These are phyloP conservation scores for Bagarius yarrelli DNA, from an alignment of 2,113 vertebrate genomes.

Conservation along the genomic window DNA sequence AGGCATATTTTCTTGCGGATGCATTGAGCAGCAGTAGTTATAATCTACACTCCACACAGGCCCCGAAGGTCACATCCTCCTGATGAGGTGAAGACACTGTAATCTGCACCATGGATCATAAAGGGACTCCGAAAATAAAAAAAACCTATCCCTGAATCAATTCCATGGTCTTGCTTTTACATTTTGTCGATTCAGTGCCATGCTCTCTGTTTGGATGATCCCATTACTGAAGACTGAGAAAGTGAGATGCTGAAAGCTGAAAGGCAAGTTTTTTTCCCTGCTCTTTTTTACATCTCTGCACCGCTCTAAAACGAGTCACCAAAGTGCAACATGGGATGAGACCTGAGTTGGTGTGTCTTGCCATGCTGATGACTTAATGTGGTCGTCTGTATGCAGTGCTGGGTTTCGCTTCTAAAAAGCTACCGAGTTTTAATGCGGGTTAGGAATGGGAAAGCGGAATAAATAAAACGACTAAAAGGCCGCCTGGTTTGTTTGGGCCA, in stretches of 20 bases:
- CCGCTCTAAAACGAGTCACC: constrained; percentile 23
- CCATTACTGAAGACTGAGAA: constrained; percentile 35
- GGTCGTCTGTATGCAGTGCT: constrained; percentile 10
- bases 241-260: not conserved
- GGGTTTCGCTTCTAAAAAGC: constrained; percentile 15
- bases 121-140: constrained; percentile 27
- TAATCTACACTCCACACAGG: constrained; percentile 28
- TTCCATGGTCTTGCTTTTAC: constrained; percentile 59
- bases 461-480: constrained; percentile 29
- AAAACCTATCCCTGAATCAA: constrained; percentile 50
- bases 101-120: constrained; percentile 54
- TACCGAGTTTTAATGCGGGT: not conserved
- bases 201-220: constrained; percentile 62
- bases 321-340: constrained; percentile 12
- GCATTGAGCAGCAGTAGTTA: constrained; percentile 19
- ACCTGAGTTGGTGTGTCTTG: not conserved
- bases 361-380: not conserved
- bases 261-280: not conserved
- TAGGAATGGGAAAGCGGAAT: not conserved
- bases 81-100: constrained; percentile 53
- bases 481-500: constrained; percentile 13
- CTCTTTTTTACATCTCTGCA: not conserved
- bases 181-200: constrained; percentile 60
- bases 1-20: not conserved
- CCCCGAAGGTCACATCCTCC: constrained; percentile 46